Percentiles rank a stretch among this genome's conserved stretches.
phyloP scores from a whole-genome alignment of 2,888 invertebrate species.

The Xiphydria camelus region DNA sequence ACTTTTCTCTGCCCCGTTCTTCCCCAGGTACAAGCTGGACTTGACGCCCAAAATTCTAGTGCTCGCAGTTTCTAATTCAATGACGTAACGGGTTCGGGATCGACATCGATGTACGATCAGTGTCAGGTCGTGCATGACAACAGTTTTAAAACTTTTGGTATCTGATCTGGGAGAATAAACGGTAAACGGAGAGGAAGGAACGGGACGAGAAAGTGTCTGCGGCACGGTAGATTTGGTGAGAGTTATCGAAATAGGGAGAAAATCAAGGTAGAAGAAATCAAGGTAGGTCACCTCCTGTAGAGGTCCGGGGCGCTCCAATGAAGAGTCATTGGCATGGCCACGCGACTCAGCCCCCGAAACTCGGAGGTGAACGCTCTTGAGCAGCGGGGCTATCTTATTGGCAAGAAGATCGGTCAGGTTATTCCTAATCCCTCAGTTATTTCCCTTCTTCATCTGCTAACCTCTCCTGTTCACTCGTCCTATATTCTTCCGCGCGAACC shows the following conservation, averaged over 20 bases:
- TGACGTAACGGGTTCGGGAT: constrained; percentile 21
- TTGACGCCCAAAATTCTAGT: constrained; percentile 46
- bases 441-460: neutral
- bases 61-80: constrained; percentile 29
- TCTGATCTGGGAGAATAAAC: constrained; percentile 10
- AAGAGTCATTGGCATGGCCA: constrained; percentile 64
- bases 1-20: constrained; percentile 30
- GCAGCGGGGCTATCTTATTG: constrained; percentile 81
- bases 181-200: constrained; percentile 2
- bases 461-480: no score
- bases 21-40: constrained; percentile 39
- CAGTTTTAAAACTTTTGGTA: constrained; percentile 12
- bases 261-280: neutral
- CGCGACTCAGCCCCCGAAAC: constrained; percentile 75
- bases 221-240: no score
- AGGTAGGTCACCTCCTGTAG: neutral
- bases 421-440: constrained; percentile 8
- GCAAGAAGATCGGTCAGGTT: constrained; percentile 79
- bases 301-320: constrained; percentile 33
- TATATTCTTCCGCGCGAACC: no score
- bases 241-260: no score
- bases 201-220: no score
- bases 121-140: no score
- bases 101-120: constrained; percentile 22
- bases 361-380: constrained; percentile 85